Percentiles rank a stretch among this genome's conserved stretches.
Conservation (phyloP, 2,797 vertebrate genomes). For the Apogon talboti region DNA sequence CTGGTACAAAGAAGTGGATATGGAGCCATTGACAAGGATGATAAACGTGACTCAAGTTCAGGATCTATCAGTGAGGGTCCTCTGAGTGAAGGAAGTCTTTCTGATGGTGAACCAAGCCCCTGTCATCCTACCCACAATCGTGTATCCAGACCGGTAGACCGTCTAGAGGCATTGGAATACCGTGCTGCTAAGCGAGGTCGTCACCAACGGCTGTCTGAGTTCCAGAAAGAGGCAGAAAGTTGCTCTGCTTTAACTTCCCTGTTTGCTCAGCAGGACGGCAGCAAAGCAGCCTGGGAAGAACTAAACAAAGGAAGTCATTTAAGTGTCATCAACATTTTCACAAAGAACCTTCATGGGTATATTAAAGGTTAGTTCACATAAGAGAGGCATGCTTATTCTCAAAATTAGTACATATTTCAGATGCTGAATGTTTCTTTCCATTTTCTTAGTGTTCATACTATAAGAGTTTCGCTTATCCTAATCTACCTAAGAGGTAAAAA, state of each 20-base stretch:
- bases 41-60: slow-evolving; percentile 83
- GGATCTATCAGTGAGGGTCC: slow-evolving; percentile 94
- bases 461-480: no score
- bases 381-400: background rate
- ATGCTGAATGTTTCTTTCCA: no score
- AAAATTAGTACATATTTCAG: background rate
- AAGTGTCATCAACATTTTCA: slow-evolving; percentile 97
- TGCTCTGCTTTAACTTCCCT: slow-evolving; percentile 79
- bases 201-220: slow-evolving; percentile 85
- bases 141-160: slow-evolving; percentile 68
- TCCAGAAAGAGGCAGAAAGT: slow-evolving; percentile 91
- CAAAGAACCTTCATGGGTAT: slow-evolving; percentile 87
- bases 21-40: slow-evolving; percentile 4
- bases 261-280: slow-evolving; percentile 65
- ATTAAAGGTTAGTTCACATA: slow-evolving; percentile 84
- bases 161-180: slow-evolving; percentile 80
- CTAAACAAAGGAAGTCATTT: slow-evolving; percentile 93
- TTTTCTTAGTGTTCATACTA: background rate
- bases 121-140: slow-evolving; percentile 62
- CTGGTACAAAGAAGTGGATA: slow-evolving; percentile 18
- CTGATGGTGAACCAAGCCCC: slow-evolving; percentile 87
- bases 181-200: slow-evolving; percentile 76
- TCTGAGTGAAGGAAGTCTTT: slow-evolving; percentile 90
- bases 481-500: no score
- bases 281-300: slow-evolving; percentile 90